Evolutionary conservation across 2,888 invertebrate species (phyloP), one percentile per base, ranked within the genome.

Genomic region (Homarus gammarus): DNA sequence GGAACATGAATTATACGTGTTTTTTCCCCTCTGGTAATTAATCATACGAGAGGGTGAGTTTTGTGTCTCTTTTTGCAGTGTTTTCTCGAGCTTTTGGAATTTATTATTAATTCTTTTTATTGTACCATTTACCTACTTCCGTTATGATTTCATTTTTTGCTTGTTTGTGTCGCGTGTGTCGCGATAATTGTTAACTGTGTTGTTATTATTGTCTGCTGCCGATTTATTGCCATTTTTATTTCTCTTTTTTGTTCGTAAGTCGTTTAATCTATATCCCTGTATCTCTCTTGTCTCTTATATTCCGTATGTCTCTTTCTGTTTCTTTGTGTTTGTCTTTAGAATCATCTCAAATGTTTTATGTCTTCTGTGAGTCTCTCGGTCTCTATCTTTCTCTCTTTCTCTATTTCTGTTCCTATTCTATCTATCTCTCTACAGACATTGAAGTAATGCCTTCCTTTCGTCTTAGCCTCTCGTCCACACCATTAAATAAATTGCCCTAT

Each of bases 41-140:
- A 61, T 86, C 79, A 86, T 70, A 79, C 36, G 38, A 70, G 86
- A 86, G 78, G 79, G 38, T 31, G 49, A 40, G 49, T 79, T 86
- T 27, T 79, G 33, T 49, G 31, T 49, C n/a, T 51, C 36, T 33
- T 81, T 27, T 64, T 56, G 22, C 51, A 12, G 40, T 36, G 64
- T 73, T 78, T 44, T 27, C 44, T 44, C 3, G 12, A 27, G 44
- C 10, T 75, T 15, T 36, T 3, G 70, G 18, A 31, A 12, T 70
- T 15, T 18, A 33, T 40, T 38, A 38, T 73, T 33, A 18, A 15
- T 31, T 70, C 31, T 15, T 70, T 18, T 70, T 36, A 2, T 27
- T 70, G 15, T 31, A 5, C 36, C 70, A 33, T 18, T 36, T n/a
- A n/a, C n/a, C 49, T 8, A 12, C 49, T 56, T 10, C 18, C 18